Conservation (phyloP, 2,888 invertebrate genomes). For the Neuroscelio doddi region DNA sequence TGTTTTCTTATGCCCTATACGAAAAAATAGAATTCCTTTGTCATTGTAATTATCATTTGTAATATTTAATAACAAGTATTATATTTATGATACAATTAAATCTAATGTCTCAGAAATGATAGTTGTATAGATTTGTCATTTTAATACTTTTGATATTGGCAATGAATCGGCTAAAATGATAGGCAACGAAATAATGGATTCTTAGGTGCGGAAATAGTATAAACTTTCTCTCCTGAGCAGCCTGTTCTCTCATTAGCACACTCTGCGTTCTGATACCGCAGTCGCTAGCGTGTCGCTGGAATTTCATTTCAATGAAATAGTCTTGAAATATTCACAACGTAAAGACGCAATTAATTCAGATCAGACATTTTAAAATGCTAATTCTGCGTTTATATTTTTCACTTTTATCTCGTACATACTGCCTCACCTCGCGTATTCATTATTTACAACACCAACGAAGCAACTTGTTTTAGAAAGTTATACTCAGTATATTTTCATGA, state of each 20-base stretch:
- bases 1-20: too few species aligned
- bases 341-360: constrained; percentile 13
- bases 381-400: constrained; percentile 5
- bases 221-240: constrained; percentile 32
- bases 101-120: too few species aligned
- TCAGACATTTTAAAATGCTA: constrained; percentile 7
- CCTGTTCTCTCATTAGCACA: constrained; percentile 35
- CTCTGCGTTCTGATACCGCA: neutral
- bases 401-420: neutral
- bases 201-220: too few species aligned
- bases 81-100: too few species aligned
- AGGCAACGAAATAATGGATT: too few species aligned
- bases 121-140: too few species aligned
- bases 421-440: constrained; percentile 6
- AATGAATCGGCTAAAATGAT: too few species aligned
- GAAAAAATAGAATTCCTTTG: too few species aligned
- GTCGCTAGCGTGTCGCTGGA: constrained; percentile 13
- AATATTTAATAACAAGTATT: too few species aligned
- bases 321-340: constrained; percentile 21
- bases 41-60: too few species aligned
- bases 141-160: too few species aligned
- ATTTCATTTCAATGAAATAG: constrained; percentile 27
- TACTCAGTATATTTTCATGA: neutral
- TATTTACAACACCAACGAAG: neutral
- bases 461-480: constrained; percentile 1